Evolutionary conservation across 2,113 vertebrate genomes (phyloP).

Genomic region (Vulpes lagopus): DNA sequence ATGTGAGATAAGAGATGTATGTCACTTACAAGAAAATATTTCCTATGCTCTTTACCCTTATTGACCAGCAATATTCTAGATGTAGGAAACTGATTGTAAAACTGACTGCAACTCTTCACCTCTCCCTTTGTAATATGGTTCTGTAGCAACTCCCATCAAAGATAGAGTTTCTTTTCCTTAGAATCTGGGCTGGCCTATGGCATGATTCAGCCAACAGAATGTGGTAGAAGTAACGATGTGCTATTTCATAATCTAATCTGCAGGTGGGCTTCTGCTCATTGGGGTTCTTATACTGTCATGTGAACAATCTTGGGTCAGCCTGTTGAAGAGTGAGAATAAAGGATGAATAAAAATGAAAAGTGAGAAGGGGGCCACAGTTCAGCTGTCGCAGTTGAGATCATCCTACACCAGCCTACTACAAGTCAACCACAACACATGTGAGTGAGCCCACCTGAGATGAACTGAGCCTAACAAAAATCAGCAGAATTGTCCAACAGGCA

Average conservation of each 20-base stretch:
- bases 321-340: not conserved
- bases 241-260: not conserved
- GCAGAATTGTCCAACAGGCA: not conserved
- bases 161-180: not conserved
- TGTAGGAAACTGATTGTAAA: conserved; percentile 5
- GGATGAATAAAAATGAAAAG: not conserved
- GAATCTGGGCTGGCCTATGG: not conserved
- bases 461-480: not conserved
- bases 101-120: not conserved
- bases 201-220: not conserved
- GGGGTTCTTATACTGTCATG: not conserved
- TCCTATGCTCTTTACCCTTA: not conserved
- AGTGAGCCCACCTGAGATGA: not conserved
- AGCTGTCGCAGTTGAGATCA: not conserved
- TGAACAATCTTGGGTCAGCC: not conserved
- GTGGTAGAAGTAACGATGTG: not conserved
- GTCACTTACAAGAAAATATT: not conserved
- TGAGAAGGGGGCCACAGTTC: not conserved
- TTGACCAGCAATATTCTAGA: not conserved
- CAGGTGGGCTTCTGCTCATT: not conserved
- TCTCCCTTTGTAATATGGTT: not conserved
- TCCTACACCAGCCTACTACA: not conserved
- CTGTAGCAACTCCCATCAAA: not conserved
- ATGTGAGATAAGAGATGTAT: not conserved
- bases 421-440: not conserved